These are phyloP conservation scores for Agrypnia vestita DNA, from an alignment of 1,140 invertebrate genomes.

Conservation along the genomic window DNA sequence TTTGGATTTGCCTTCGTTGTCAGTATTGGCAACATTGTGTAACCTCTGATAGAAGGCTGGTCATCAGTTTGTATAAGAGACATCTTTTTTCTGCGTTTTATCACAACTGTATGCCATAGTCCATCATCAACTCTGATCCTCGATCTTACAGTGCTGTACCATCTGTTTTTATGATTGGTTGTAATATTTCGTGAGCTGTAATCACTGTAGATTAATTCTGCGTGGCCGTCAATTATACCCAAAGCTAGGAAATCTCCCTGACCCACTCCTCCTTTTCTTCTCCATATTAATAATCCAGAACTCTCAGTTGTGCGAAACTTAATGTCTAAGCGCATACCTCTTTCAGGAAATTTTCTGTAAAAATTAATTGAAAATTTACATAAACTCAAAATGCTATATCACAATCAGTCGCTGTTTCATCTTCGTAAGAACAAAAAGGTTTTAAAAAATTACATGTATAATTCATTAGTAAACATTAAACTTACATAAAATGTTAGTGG, in stretches of 20 bases:
- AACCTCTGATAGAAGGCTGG: constrained; percentile 75
- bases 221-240: constrained; percentile 67
- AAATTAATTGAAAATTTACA: neutral
- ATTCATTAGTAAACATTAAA: constrained; percentile 12
- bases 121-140: constrained; percentile 79
- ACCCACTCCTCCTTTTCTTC: constrained; percentile 70
- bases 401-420: neutral
- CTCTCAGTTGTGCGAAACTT: constrained; percentile 79
- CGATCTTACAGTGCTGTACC: constrained; percentile 73
- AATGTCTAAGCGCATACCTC: constrained; percentile 81
- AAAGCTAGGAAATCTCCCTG: constrained; percentile 71
- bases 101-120: constrained; percentile 81
- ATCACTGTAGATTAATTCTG: constrained; percentile 71
- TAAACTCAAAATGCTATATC: neutral
- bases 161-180: constrained; percentile 66
- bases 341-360: constrained; percentile 76
- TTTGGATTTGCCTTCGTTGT: constrained; percentile 83
- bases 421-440: no score
- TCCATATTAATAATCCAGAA: constrained; percentile 81
- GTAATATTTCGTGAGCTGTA: constrained; percentile 67
- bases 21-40: constrained; percentile 77
- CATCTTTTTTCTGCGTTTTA: constrained; percentile 79
- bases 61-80: constrained; percentile 82
- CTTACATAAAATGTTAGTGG: constrained; percentile 58
- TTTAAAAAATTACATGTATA: neutral